A percentile compares a stretch with the other conserved stretches of the same genome.
These are phyloP conservation scores for Philonicus albiceps DNA, from an alignment of 2,888 invertebrate genomes.

Conservation along the genomic window DNA sequence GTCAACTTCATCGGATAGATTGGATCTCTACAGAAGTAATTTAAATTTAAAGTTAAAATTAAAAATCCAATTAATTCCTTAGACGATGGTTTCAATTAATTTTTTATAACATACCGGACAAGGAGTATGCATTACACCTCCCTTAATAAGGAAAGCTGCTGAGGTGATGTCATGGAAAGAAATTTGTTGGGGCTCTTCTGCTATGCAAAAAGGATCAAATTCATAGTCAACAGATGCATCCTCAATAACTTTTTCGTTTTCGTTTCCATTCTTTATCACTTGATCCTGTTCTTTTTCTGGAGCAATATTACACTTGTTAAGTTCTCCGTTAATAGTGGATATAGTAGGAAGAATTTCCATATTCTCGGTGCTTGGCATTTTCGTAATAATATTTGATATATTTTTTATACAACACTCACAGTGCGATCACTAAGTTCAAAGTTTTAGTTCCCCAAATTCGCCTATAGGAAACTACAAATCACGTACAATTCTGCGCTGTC, in stretches of 20 bases:
- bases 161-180: conserved; percentile 87
- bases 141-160: conserved; percentile 87
- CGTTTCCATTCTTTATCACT: not conserved
- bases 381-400: not conserved
- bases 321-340: not conserved
- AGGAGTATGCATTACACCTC: conserved; percentile 80
- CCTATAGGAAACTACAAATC: not conserved
- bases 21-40: conserved; percentile 76
- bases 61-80: not conserved
- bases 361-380: not conserved
- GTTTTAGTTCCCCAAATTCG: not conserved
- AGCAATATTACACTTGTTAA: not conserved
- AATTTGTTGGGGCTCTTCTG: conserved; percentile 74
- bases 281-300: not conserved
- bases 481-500: not conserved
- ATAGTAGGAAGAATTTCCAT: not conserved
- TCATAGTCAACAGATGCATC: not conserved
- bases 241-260: not conserved
- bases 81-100: not conserved
- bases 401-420: not conserved
- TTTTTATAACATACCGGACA: conserved; percentile 70
- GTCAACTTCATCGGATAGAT: conserved; percentile 77
- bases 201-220: conserved; percentile 70
- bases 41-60: not conserved
- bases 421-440: not conserved